phyloP scores from a whole-genome alignment of 2,113 vertebrate genomes.

The Austrofundulus limnaeus region DNA sequence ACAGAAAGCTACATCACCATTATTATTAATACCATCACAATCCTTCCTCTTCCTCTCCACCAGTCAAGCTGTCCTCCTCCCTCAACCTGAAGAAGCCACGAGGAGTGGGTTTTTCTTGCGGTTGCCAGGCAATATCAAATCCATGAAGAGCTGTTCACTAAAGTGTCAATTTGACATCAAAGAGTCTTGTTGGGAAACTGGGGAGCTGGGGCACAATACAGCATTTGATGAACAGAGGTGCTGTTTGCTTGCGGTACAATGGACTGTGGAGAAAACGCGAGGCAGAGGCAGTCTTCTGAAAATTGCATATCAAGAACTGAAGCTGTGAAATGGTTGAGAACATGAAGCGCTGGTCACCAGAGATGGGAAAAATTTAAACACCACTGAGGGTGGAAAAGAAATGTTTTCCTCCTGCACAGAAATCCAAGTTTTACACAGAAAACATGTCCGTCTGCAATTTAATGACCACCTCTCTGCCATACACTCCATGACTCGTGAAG shows the following conservation, averaged over 20 bases:
- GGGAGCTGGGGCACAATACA: conserved; percentile 54
- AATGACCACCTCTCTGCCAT: conserved; percentile 34
- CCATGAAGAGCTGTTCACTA: conserved; percentile 75
- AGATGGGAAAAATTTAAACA: conserved; percentile 37
- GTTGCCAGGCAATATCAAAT: conserved; percentile 79
- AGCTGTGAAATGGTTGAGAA: conserved; percentile 29
- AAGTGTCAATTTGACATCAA: conserved; percentile 82
- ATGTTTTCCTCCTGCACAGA: conserved; percentile 3
- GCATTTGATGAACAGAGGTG: conserved; percentile 65
- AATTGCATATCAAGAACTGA: conserved; percentile 38
- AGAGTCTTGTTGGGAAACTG: conserved; percentile 67
- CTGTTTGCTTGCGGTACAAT: conserved; percentile 48
- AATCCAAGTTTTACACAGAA: conserved; percentile 25
- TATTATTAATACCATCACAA: conserved; percentile 55
- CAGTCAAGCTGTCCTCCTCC: conserved; percentile 17
- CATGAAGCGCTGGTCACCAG: conserved; percentile 24
- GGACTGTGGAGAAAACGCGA: conserved; percentile 37
- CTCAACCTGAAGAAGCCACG: conserved; percentile 63
- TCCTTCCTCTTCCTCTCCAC: conserved; percentile 17
- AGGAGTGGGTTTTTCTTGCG: conserved; percentile 57
- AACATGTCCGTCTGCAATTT: conserved; percentile 31
- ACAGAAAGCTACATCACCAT: conserved; percentile 64
- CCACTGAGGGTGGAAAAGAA: conserved; percentile 30
- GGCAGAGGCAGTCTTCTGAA: conserved; percentile 34
- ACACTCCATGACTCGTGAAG: conserved; percentile 53